Evolutionary conservation across 2,888 invertebrate species (phyloP), one percentile per base, ranked within the genome.

Genomic region (Yponomeuta sedellus): DNA sequence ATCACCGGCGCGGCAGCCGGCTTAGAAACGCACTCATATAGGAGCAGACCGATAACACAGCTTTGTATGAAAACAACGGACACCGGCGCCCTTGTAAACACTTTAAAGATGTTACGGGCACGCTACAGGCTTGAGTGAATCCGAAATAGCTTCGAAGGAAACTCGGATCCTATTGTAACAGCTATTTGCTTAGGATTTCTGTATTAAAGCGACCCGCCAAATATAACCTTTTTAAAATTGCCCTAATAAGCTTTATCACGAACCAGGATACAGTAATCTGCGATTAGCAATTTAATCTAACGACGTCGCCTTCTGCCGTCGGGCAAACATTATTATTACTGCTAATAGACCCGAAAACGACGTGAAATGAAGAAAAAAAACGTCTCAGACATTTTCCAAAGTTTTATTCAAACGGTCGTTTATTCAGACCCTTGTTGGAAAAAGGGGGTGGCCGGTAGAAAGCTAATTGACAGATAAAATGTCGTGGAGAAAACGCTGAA

Each of bases 11-110:
- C 44, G 44, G 44, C 44, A 52, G 16, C 16, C 44, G 44, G 44
- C 16, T 52, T 52, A 52, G 44, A 52, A 52, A 52, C 44, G 44
- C 44, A 52, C 44, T 52, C 44, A 52, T 52, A 52, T 52, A 52
- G 44, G 44, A 52, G 16, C 12, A 52, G 16, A 16, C 44, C 44
- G 44, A 52, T 52, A 52, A 52, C 44, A 52, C 44, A 12, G 0
- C 44, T 52, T 52, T 52, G 44, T 52, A 52, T 52, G 12, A 12
- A 3, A 44, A 52, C 44, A 52, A 52, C 12, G 12, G 16, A 16
- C 34, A 34, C 44, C 44, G 44, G 44, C 44, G 16, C 16, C 4
- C 44, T 52, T 52, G 44, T 16, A 16, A 52, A 12, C 16, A 16
- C 16, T 52, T 52, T 16, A 52, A 52, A 52, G 12, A 52, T 16